phyloP scores from a whole-genome alignment of 2,888 invertebrate genomes.

The Syrphus vitripennis region DNA sequence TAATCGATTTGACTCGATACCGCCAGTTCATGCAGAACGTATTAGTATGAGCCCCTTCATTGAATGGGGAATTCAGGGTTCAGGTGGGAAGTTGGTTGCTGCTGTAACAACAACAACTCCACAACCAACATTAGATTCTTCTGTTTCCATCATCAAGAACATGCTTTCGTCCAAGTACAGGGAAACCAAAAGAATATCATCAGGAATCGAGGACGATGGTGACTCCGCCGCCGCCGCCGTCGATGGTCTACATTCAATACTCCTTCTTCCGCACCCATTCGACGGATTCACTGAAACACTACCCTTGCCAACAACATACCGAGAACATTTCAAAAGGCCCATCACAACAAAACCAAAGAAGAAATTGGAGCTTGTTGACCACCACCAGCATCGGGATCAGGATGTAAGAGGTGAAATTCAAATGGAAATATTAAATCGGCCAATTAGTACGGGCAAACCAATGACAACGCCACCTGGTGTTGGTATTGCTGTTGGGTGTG shows the following conservation, averaged over 20 bases:
- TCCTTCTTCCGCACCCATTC: not conserved
- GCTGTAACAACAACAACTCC: not conserved
- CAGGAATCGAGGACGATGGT: too few relatives aligned
- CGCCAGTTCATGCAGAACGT: not conserved
- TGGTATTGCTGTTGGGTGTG: not conserved
- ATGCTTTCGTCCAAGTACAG: conserved; percentile 3
- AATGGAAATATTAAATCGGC: conserved; percentile 49
- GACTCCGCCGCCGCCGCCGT: too few relatives aligned
- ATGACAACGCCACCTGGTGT: conserved; percentile 8
- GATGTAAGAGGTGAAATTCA: conserved; percentile 35
- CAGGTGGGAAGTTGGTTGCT: not conserved
- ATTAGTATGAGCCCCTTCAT: not conserved
- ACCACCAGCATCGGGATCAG: too few relatives aligned
- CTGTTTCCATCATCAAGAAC: not conserved
- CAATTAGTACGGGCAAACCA: conserved; percentile 51
- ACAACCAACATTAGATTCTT: not conserved
- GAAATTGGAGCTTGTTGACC: conserved; percentile 23
- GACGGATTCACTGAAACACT: not conserved
- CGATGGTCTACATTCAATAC: not conserved
- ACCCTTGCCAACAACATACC: not conserved
- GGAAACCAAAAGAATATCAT: not conserved
- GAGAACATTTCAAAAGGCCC: conserved; percentile 8
- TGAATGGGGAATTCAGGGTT: not conserved
- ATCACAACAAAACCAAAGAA: conserved; percentile 18
- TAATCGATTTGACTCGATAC: conserved; percentile 24